Evolutionary conservation across 2,797 vertebrate genomes (phyloP), one percentile per base, ranked within the genome.

Genomic region (Forpus xanthops): DNA sequence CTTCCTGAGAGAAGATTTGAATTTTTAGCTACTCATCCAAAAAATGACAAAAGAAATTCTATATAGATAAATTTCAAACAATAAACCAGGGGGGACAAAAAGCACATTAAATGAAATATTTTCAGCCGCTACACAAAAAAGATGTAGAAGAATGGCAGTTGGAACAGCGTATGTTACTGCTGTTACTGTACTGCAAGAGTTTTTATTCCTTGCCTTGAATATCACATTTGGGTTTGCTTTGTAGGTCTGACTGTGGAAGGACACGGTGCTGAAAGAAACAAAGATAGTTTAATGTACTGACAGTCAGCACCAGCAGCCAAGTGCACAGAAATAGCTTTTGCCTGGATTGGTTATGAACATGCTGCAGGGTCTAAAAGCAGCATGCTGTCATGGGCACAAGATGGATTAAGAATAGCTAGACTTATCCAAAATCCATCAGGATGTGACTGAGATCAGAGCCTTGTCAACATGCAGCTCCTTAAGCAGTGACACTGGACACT

Each of bases 311-410:
- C 30, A 45, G 79, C 5, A 0, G 79, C 55, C 70, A 66, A 85
- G 49, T 47, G 50, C 31, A 84, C 91, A 91, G 75, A 87, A 97
- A 94, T 95, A 92, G 62, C 87, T 94, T 91, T 90, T 71, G 64
- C 94, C 76, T 84, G 91, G 73, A 42, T 86, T 96, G 87, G 89
- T 49, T 87, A 60, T 73, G 42, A 78, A 70, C 5, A 0, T 47
- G 44, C 60, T 66, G 60, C 70, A 44, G 87, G 30, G 39, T 53
- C 90, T 89, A 77, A 74, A 90, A 89, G 47, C 6, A 15, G 19
- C 13, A 3, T 80, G 67, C 84, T 74, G 68, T 92, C 74, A 78
- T 2, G 2, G 35, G 72, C 83, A 72, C 66, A 28, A 60, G 72
- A 71, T 76, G 55, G 44, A 33, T 89, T 82, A 93, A 94, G 71